A percentile compares a stretch with the other conserved stretches of the same genome.
These are phyloP conservation scores for Acyrthosiphon pisum DNA, from an alignment of 1,140 invertebrate genomes.

Conservation along the genomic window DNA sequence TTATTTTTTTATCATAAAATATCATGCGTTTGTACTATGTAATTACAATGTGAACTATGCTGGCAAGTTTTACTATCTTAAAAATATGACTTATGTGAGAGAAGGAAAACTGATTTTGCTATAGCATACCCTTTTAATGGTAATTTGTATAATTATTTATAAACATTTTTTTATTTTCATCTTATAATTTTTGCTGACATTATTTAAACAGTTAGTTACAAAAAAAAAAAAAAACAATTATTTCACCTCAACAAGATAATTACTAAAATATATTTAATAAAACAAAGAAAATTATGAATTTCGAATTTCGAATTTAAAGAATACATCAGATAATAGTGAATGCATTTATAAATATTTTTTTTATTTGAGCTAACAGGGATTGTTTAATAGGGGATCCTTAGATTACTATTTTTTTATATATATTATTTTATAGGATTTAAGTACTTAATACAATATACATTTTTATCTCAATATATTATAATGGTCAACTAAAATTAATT, in stretches of 20 bases:
- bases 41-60: neutral
- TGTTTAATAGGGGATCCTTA: neutral
- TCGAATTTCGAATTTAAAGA: too few species aligned
- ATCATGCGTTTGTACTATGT: neutral
- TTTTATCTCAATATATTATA: neutral
- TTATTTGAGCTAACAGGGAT: neutral
- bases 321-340: too few species aligned
- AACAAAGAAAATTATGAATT: too few species aligned
- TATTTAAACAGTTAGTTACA: too few species aligned
- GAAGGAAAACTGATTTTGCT: neutral
- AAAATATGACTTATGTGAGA: neutral
- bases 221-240: too few species aligned
- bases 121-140: neutral
- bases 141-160: neutral
- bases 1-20: neutral
- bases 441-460: neutral
- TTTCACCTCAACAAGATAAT: too few species aligned
- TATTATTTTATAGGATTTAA: neutral
- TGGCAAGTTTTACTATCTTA: neutral
- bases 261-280: too few species aligned
- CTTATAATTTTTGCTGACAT: neutral
- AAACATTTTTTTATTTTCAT: neutral
- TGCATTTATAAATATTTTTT: neutral
- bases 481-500: neutral
- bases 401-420: neutral